Evolutionary conservation across 2,888 invertebrate species (phyloP).

Genomic region (Drosophila mettleri): DNA sequence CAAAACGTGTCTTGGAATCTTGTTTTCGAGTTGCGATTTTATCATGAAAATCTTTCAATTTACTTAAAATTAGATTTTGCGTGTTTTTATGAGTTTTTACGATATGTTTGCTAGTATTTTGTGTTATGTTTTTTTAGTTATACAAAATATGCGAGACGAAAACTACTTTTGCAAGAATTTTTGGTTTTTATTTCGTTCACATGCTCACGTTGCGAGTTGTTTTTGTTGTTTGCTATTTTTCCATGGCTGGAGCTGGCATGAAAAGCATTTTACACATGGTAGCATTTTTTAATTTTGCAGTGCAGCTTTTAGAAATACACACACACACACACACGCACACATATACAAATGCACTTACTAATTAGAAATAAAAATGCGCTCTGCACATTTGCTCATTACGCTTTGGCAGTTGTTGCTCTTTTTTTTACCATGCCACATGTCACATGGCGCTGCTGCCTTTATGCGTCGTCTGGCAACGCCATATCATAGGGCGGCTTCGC

Average conservation of each 20-base stretch:
- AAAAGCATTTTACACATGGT: conserved; percentile 82
- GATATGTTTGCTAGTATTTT: conserved; percentile 25
- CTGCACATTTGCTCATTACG: conserved; percentile 73
- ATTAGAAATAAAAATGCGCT: conserved; percentile 81
- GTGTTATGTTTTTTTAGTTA: conserved; percentile 16
- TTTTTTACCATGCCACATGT: conserved; percentile 8
- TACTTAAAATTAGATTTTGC: conserved; percentile 10
- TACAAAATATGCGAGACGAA: conserved; percentile 23
- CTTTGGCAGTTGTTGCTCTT: conserved; percentile 26
- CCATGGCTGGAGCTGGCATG: conserved; percentile 58
- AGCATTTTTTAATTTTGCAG: conserved; percentile 81
- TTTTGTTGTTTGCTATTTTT: conserved; percentile 19
- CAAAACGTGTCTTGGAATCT: background rate
- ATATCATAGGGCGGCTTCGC: conserved; percentile 66
- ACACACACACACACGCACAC: conserved; percentile 20
- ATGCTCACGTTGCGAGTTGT: conserved; percentile 20
- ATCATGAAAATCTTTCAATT: background rate
- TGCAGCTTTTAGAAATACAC: conserved; percentile 64
- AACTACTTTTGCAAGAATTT: conserved; percentile 41
- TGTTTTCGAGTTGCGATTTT: background rate
- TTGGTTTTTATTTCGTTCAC: conserved; percentile 25
- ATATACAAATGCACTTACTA: conserved; percentile 63
- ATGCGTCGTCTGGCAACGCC: conserved; percentile 12
- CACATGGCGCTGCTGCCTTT: conserved; percentile 7
- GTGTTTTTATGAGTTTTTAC: conserved; percentile 1